These are phyloP conservation scores for Aspiorhynchus laticeps DNA, from an alignment of 2,113 vertebrate species.

Conservation along the genomic window DNA sequence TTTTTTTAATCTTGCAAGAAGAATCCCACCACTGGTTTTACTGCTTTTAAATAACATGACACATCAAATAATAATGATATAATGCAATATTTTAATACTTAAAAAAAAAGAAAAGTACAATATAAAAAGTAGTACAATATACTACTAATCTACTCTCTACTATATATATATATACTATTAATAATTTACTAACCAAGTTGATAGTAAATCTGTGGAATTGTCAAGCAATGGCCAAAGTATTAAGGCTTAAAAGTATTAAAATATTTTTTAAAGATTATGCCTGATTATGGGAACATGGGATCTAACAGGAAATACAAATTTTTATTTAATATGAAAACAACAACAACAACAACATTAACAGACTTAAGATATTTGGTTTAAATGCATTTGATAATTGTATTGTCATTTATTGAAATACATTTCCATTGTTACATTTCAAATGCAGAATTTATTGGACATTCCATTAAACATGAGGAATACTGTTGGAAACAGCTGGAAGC, in stretches of 20 bases:
- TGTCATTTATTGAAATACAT: slow-evolving; percentile 80
- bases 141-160: no score
- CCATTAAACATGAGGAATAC: slow-evolving; percentile 54
- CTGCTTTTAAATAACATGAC: background rate
- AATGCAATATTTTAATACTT: background rate
- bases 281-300: background rate
- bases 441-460: slow-evolving; percentile 67
- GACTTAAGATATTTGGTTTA: slow-evolving; percentile 53
- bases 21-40: background rate
- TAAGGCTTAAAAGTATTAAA: no score
- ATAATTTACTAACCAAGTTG: no score
- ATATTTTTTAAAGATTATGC: no score
- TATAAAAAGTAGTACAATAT: no score
- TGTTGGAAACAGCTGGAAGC: slow-evolving; percentile 9
- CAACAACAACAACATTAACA: background rate
- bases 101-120: no score
- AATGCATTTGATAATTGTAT: slow-evolving; percentile 67
- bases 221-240: no score
- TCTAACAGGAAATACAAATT: background rate
- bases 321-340: no score
- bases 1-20: background rate
- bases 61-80: background rate
- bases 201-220: no score
- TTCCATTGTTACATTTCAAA: slow-evolving; percentile 68
- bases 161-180: no score